Base-by-base conservation (phyloP, 2,888 invertebrate species). In the Ctenicera cuprea region DNA sequence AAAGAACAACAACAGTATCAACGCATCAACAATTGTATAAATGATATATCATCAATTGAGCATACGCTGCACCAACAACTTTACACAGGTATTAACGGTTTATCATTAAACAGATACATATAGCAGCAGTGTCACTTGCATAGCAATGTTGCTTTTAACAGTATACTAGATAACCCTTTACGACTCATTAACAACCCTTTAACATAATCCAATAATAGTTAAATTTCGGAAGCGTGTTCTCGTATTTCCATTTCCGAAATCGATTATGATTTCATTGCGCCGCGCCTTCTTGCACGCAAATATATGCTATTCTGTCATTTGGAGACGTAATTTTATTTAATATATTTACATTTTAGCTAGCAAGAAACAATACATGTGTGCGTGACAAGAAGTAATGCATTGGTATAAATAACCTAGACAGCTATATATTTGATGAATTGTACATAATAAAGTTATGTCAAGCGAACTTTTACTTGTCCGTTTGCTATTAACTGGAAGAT, bases 381-480 rank as follows among this genome's bases (percentile, higher is more conserved):
- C 59, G 59, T 59, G 59, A 59, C 59, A 59, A 59, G 20, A 9
- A 37, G 38, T 38, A 37, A 59, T 59, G 38, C 38, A 38, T 59
- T 18, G n/a, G 18, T 22, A 59, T 59, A 59, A 41, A 37, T 59
- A 59, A 59, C 59, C 12, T 38, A 16, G 54, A 18, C 59, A n/a
- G 18, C 59, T 62, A 14, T 45, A 26, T n/a, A 22, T 45, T 41
- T 62, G 62, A 62, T 62, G 62, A 62, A 62, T 62, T 45, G 30
- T 62, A 38, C 38, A 59, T 38, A 59, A 59, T 59, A 33, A 38
- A 38, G 16, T 59, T 43, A 26, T 43, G 62, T 45, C 62, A 45
- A 62, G 22, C 22, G 62, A 26, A 62, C 43, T 45, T 62, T 41
- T 62, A 26, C 62, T 62, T 62, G 43, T 62, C 62, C 62, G 14